phyloP scores from a whole-genome alignment of 2,888 invertebrate genomes.

The Scelioninae gen. 1 region DNA sequence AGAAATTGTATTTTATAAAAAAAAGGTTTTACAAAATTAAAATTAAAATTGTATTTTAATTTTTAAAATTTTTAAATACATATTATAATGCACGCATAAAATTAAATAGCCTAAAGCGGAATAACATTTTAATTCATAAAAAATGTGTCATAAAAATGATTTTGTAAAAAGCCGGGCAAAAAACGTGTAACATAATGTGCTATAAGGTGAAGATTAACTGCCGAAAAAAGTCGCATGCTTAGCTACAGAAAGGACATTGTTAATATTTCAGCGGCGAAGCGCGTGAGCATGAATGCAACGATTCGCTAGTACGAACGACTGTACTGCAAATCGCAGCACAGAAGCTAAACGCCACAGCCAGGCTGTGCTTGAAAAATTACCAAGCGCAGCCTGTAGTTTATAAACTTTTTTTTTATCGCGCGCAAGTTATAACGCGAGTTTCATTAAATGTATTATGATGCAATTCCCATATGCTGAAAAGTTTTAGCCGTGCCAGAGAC shows the following conservation, averaged over 20 bases:
- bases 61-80: too few species aligned
- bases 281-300: conserved; percentile 3
- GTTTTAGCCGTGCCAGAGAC: neutral
- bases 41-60: too few species aligned
- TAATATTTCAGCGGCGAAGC: conserved; percentile 38
- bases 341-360: conserved; percentile 34
- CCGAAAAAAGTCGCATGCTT: conserved; percentile 28
- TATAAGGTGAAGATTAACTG: conserved; percentile 19
- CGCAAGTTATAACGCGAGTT: conserved; percentile 25
- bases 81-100: too few species aligned
- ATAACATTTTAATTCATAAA: too few species aligned
- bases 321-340: conserved; percentile 1
- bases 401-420: conserved; percentile 27
- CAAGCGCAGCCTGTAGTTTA: conserved; percentile 25
- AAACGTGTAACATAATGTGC: conserved; percentile 7
- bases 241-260: conserved; percentile 12
- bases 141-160: neutral
- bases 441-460: conserved; percentile 34
- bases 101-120: too few species aligned
- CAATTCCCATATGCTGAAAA: conserved; percentile 18
- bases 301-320: too few species aligned
- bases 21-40: too few species aligned
- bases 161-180: neutral
- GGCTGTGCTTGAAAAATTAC: conserved; percentile 37
- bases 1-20: too few species aligned